phyloP scores from a whole-genome alignment of 2,888 invertebrate species.

The Sabatieria punctata region DNA sequence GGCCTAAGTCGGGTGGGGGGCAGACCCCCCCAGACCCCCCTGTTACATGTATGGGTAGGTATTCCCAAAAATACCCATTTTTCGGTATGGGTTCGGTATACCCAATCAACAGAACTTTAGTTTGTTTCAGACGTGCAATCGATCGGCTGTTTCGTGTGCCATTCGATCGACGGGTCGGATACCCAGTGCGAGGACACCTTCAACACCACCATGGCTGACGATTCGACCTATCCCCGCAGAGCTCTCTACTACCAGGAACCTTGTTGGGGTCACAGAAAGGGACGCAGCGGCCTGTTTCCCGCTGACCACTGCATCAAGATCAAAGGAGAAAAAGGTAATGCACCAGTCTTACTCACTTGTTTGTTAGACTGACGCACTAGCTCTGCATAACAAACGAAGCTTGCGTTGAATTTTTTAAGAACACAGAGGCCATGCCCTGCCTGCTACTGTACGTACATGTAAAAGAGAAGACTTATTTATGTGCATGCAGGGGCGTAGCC shows the following conservation, averaged over 20 bases:
- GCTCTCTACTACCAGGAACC: slow-evolving; percentile 57
- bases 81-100: no score
- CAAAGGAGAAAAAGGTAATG: slow-evolving; percentile 70
- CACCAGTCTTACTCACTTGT: no score
- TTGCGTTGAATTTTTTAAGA: no score
- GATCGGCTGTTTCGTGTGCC: slow-evolving; percentile 94
- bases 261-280: slow-evolving; percentile 83
- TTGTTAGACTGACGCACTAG: no score
- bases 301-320: slow-evolving; percentile 94
- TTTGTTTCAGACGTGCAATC: slow-evolving; percentile 26
- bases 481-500: no score
- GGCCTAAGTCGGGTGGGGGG: no score
- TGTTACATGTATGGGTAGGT: no score
- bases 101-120: no score
- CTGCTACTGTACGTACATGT: background rate
- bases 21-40: no score
- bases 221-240: slow-evolving; percentile 51
- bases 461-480: slow-evolving; percentile 2
- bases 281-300: slow-evolving; percentile 77
- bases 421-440: no score
- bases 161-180: slow-evolving; percentile 70
- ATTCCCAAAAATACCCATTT: no score
- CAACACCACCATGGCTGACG: slow-evolving; percentile 24
- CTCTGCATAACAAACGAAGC: no score
- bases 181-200: slow-evolving; percentile 75